Evolutionary conservation across 1,140 invertebrate species (phyloP).

Genomic region (Trypoxylus dichotomus): DNA sequence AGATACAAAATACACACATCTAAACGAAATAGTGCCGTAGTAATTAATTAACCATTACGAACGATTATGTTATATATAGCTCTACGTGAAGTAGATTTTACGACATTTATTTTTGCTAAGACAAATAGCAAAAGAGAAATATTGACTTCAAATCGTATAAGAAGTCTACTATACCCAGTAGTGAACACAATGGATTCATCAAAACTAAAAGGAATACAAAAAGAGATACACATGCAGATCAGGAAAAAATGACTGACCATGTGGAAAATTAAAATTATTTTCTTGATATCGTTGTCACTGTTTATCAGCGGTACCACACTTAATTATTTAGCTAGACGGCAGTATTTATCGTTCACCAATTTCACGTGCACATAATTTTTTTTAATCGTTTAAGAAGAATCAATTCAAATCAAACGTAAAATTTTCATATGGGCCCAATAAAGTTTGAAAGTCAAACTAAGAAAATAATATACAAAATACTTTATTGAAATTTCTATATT

Average conservation of each 20-base stretch:
- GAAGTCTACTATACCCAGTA: neutral
- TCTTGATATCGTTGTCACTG: neutral
- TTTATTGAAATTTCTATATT: constrained; percentile 1
- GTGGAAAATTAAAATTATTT: neutral
- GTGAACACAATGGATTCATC: constrained; percentile 11
- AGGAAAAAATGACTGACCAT: constrained; percentile 3
- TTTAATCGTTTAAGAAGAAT: too few relatives aligned
- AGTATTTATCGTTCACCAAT: neutral
- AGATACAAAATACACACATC: neutral
- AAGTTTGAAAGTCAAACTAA: neutral
- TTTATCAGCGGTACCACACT: neutral
- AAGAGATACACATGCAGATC: constrained; percentile 12
- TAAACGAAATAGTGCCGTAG: constrained; percentile 27
- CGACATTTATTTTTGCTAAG: neutral
- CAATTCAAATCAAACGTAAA: too few relatives aligned
- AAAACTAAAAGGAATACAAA: neutral
- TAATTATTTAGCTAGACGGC: neutral
- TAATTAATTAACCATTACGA: neutral
- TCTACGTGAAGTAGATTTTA: neutral
- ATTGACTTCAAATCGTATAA: neutral
- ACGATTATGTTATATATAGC: neutral
- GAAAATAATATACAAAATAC: constrained; percentile 6
- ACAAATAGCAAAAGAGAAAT: neutral
- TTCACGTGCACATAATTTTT: neutral
- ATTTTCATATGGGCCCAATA: neutral